A percentile compares a stretch with the other conserved stretches of the same genome.
phyloP scores from a whole-genome alignment of 2,888 invertebrate species.

The Pilophorus perplexus region DNA sequence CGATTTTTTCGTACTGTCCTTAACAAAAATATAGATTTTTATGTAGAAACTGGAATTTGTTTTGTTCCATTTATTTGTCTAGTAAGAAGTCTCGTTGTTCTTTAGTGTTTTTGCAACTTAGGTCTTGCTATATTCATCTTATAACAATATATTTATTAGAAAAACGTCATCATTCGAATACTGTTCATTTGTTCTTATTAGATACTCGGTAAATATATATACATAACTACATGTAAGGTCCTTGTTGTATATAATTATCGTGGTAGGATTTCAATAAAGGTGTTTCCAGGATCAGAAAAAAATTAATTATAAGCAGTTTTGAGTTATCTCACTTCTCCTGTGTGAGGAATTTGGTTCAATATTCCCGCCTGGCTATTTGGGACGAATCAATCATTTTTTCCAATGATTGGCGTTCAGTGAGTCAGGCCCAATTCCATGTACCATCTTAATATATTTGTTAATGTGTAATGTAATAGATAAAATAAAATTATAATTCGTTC shows the following conservation, averaged over 20 bases:
- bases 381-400: not conserved
- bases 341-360: constrained; percentile 2
- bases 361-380: constrained; percentile 1
- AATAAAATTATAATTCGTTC: constrained; percentile 43
- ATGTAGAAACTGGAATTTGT: not conserved
- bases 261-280: constrained; percentile 28
- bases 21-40: constrained; percentile 7
- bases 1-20: not conserved
- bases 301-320: constrained; percentile 16
- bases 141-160: constrained; percentile 11
- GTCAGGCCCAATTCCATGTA: constrained; percentile 20
- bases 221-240: constrained; percentile 28
- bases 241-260: constrained; percentile 39
- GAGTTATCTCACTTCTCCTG: too few species aligned
- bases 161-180: constrained; percentile 16
- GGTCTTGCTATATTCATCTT: constrained; percentile 20
- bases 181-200: constrained; percentile 32
- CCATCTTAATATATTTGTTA: constrained; percentile 45
- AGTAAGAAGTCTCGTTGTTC: constrained; percentile 4
- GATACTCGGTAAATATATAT: constrained; percentile 36
- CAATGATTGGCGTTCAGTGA: not conserved
- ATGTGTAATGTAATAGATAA: constrained; percentile 43
- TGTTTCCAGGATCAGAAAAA: too few species aligned
- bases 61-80: not conserved
- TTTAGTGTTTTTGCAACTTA: constrained; percentile 8